Conservation (phyloP, 2,113 vertebrate species). For the Misgurnus mizolepis region DNA sequence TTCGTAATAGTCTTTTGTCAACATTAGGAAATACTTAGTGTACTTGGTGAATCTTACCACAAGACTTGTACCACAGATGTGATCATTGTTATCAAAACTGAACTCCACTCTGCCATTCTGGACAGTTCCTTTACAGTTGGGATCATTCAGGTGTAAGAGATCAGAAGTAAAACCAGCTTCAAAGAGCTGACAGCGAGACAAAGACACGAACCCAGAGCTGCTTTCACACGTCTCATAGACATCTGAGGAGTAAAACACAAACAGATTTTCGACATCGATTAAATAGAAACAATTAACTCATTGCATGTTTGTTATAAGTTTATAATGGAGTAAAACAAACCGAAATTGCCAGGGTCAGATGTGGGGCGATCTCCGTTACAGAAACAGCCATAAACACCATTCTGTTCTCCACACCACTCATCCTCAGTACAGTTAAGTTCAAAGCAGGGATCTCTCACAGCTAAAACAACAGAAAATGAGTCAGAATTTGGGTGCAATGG, state of each 20-base stretch:
- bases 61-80: conserved; percentile 65
- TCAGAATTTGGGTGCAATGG: no score
- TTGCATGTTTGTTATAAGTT: not conserved
- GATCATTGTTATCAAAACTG: conserved; percentile 59
- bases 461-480: conserved; percentile 39
- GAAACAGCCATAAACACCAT: conserved; percentile 69
- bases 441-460: conserved; percentile 60
- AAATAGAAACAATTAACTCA: not conserved
- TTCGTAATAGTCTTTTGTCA: no score
- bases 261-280: no score
- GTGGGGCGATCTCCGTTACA: conserved; percentile 59
- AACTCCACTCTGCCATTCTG: conserved; percentile 62
- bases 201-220: conserved; percentile 60
- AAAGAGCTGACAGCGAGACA: conserved; percentile 50
- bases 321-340: conserved; percentile 24
- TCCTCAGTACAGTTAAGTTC: conserved; percentile 61
- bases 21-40: no score
- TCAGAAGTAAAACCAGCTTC: conserved; percentile 61
- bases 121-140: conserved; percentile 60
- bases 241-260: conserved; percentile 51
- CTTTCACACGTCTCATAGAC: conserved; percentile 58
- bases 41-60: conserved; percentile 50
- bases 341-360: conserved; percentile 56
- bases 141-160: conserved; percentile 63
- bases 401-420: conserved; percentile 70